phyloP scores from a whole-genome alignment of 2,797 vertebrate genomes.

The Syndactyla subalaris region DNA sequence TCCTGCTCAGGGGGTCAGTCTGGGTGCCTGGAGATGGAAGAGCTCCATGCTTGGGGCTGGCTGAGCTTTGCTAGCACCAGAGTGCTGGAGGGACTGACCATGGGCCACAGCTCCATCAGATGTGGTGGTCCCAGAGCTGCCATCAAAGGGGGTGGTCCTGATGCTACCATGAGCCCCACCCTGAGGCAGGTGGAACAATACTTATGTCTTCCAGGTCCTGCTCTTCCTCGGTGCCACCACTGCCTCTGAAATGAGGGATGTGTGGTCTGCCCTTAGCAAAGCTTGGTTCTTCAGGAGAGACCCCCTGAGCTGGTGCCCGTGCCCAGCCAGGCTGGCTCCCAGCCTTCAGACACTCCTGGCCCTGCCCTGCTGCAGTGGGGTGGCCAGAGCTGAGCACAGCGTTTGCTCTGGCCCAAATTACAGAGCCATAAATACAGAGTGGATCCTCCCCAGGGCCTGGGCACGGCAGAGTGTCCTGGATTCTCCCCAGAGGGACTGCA shows the following conservation, averaged over 20 bases:
- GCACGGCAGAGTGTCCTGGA: background rate
- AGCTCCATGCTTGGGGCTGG: background rate
- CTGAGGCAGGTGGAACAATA: background rate
- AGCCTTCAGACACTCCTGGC: background rate
- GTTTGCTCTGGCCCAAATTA: background rate
- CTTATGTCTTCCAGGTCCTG: background rate
- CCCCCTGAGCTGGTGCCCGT: background rate
- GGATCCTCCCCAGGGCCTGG: background rate
- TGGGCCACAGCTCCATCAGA: rapidly evolving
- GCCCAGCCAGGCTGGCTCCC: background rate
- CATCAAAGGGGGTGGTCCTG: background rate
- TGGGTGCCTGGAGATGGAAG: background rate
- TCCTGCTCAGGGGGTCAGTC: background rate
- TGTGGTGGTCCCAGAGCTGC: background rate
- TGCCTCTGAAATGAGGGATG: rapidly evolving
- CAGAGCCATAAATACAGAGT: background rate
- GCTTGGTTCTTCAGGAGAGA: background rate
- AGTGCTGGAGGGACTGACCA: rapidly evolving
- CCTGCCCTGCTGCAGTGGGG: background rate
- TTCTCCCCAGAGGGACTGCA: background rate
- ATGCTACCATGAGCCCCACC: background rate
- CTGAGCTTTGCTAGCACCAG: background rate
- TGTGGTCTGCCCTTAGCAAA: background rate
- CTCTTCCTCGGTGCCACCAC: background rate
- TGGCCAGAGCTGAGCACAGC: background rate